These are phyloP conservation scores for Clarias fuscus DNA, from an alignment of 2,797 vertebrate genomes.

Conservation along the genomic window DNA sequence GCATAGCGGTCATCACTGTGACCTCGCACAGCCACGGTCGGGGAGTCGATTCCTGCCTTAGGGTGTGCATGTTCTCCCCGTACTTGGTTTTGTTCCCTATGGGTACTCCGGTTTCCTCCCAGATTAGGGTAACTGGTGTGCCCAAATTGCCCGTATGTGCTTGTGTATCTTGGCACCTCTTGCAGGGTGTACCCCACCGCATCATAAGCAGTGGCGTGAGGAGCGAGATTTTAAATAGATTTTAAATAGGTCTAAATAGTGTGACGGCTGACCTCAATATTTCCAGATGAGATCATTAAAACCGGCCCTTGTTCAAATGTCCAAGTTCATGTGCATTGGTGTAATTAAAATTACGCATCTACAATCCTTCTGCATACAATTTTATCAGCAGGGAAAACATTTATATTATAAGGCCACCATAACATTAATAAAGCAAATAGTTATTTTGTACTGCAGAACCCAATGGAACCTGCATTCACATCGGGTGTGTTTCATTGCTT, in stretches of 20 bases:
- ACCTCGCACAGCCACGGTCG: too few species aligned
- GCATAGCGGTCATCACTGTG: too few species aligned
- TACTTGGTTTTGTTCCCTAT: too few species aligned
- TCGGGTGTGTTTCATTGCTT: not conserved
- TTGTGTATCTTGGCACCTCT: too few species aligned
- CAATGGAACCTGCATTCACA: not conserved
- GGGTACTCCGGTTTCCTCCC: too few species aligned
- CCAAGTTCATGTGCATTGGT: not conserved
- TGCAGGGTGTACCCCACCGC: too few species aligned
- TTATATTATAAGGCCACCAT: not conserved
- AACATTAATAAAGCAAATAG: not conserved
- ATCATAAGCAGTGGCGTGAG: too few species aligned
- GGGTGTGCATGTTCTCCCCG: too few species aligned
- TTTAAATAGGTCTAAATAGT: not conserved
- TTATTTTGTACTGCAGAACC: not conserved
- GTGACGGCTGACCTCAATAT: not conserved
- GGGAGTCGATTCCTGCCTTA: too few species aligned
- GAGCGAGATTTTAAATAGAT: too few species aligned
- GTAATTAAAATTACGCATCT: not conserved
- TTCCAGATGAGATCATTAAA: not conserved
- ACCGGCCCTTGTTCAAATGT: not conserved
- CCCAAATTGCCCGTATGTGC: too few species aligned
- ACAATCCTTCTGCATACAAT: not conserved
- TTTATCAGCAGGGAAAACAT: not conserved
- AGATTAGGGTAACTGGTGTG: too few species aligned